phyloP scores from a whole-genome alignment of 1,140 invertebrate genomes.

The Drosophila micromelanica region DNA sequence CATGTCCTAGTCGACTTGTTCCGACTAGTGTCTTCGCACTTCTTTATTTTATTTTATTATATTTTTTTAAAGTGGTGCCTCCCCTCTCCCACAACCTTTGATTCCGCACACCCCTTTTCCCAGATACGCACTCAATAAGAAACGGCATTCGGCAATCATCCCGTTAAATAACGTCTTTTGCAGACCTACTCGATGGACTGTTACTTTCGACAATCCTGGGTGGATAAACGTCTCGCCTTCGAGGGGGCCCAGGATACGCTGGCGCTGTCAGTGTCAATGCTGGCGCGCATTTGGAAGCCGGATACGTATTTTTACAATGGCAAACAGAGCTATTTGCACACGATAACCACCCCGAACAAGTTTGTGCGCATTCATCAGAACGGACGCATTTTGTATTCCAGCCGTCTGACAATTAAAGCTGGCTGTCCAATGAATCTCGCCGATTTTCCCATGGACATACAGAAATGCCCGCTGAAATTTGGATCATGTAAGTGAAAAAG shows the following conservation, averaged over 20 bases:
- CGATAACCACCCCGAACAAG: conserved; percentile 95
- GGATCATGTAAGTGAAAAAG: conserved; percentile 91
- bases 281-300: conserved; percentile 94
- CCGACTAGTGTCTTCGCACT: too few species aligned
- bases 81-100: background rate
- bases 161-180: conserved; percentile 54
- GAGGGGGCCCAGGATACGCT: conserved; percentile 87
- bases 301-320: conserved; percentile 96
- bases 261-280: conserved; percentile 90
- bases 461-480: conserved; percentile 93
- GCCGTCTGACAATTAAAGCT: conserved; percentile 93
- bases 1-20: too few species aligned
- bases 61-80: too few species aligned
- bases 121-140: conserved; percentile 16
- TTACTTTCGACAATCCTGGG: conserved; percentile 93
- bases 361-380: conserved; percentile 93
- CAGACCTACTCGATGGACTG: conserved; percentile 96
- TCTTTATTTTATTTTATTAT: too few species aligned
- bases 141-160: background rate
- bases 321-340: conserved; percentile 93
- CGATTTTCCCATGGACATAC: conserved; percentile 96
- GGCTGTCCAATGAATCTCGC: conserved; percentile 96
- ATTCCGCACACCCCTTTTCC: background rate
- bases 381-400: conserved; percentile 94
- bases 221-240: conserved; percentile 90